Conservation (phyloP, 1,140 invertebrate species). For the Hyposmocoma kahamanoa region DNA sequence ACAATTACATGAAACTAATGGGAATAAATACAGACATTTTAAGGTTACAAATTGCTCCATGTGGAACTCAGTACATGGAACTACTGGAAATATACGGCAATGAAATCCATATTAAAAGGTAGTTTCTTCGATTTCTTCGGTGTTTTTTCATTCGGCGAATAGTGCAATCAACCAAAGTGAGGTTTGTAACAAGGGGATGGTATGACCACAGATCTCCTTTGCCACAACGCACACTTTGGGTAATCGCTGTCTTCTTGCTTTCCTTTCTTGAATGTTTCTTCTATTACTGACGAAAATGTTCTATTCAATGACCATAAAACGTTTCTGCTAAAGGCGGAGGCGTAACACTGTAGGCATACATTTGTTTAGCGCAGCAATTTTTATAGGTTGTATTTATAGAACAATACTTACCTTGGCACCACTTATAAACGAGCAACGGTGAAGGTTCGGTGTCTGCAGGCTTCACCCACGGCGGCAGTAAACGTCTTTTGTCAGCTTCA, state of each 20-base stretch:
- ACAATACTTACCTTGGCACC: slow-evolving; percentile 92
- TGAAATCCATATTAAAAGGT: no score
- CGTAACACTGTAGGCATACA: no score
- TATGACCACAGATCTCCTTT: slow-evolving; percentile 74
- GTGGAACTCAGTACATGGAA: no score
- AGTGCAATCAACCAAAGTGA: slow-evolving; percentile 71
- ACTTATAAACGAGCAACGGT: slow-evolving; percentile 98
- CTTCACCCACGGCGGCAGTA: slow-evolving; percentile 99
- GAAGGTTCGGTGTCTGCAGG: slow-evolving; percentile 99
- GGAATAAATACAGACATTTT: no score
- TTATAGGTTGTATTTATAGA: not conserved
- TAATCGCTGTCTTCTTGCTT: slow-evolving; percentile 37
- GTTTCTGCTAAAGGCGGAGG: no score
- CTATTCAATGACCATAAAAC: no score
- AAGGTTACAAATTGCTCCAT: no score
- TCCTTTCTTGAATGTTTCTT: slow-evolving; percentile 17
- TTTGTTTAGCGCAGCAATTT: no score
- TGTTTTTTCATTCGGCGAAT: slow-evolving; percentile 11
- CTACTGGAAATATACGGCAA: no score
- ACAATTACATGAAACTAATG: no score
- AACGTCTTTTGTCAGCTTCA: slow-evolving; percentile 96
- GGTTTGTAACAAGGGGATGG: slow-evolving; percentile 80
- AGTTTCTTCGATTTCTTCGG: no score
- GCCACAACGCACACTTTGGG: slow-evolving; percentile 77
- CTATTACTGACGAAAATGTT: slow-evolving; percentile 4